Percentiles rank a stretch among this genome's conserved stretches.
Conservation (phyloP, 2,797 vertebrate genomes). For the Orientallactaga sibirica region DNA sequence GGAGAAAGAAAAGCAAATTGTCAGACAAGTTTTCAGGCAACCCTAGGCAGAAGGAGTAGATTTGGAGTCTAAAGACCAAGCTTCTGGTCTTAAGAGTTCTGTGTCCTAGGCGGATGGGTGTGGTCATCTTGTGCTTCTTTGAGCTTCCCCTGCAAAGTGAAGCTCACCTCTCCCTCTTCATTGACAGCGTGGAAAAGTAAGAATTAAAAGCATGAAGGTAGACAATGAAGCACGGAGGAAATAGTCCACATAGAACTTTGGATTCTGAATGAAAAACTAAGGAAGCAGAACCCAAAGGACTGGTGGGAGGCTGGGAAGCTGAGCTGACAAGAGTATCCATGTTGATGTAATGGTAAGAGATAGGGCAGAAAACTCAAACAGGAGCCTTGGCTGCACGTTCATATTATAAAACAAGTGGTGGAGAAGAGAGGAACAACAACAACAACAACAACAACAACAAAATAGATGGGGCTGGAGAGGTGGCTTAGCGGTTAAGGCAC, state of each 20-base stretch:
- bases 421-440: neutral
- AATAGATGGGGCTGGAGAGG: too few species aligned
- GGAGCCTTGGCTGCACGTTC: neutral
- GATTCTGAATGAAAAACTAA: neutral
- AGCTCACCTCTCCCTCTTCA: neutral
- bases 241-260: neutral
- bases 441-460: too few species aligned
- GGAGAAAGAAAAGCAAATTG: neutral
- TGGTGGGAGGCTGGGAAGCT: neutral
- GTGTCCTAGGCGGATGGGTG: neutral
- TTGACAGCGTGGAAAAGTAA: neutral
- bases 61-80: neutral
- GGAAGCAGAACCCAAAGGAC: neutral
- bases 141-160: neutral
- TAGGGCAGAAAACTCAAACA: neutral
- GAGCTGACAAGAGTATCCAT: neutral
- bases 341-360: too few species aligned
- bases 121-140: neutral
- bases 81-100: neutral
- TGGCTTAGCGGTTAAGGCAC: too few species aligned
- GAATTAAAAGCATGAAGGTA: neutral
- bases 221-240: neutral
- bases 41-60: neutral
- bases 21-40: neutral
- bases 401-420: neutral